Percentiles rank a stretch among this genome's conserved stretches.
Evolutionary conservation across 2,113 vertebrate genomes (phyloP).

Genomic region (Acanthisitta chloris): DNA sequence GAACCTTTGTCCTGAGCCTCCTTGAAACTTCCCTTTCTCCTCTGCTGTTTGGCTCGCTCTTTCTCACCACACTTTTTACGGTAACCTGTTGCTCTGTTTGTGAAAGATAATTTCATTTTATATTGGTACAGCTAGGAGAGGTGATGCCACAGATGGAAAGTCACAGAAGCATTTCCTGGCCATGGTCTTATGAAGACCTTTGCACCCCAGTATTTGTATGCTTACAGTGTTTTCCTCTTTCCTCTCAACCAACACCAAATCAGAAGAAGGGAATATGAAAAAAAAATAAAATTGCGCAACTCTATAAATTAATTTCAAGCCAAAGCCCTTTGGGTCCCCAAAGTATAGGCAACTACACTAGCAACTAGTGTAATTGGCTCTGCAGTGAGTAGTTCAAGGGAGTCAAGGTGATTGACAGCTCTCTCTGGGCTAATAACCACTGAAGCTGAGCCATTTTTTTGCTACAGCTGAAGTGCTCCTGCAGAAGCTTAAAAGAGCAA

Average conservation of each 20-base stretch:
- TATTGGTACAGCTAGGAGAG: background rate
- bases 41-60: background rate
- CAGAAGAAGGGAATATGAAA: background rate
- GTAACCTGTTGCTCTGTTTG: background rate
- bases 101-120: background rate
- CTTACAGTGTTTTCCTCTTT: background rate
- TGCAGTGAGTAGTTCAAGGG: background rate
- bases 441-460: background rate
- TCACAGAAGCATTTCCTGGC: background rate
- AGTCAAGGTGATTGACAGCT: background rate
- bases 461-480: background rate
- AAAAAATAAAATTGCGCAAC: background rate
- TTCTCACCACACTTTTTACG: background rate
- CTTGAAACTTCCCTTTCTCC: background rate
- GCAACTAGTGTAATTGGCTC: background rate
- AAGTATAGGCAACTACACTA: background rate
- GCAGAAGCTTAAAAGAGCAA: background rate
- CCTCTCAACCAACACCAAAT: background rate
- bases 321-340: background rate
- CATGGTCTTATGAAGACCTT: rapidly evolving
- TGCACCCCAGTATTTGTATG: background rate
- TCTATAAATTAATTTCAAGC: background rate
- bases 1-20: background rate
- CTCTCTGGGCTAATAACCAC: background rate
- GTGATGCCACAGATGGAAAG: background rate